Base-by-base conservation (phyloP, 2,113 vertebrate genomes). In the Phaethon lepturus region DNA sequence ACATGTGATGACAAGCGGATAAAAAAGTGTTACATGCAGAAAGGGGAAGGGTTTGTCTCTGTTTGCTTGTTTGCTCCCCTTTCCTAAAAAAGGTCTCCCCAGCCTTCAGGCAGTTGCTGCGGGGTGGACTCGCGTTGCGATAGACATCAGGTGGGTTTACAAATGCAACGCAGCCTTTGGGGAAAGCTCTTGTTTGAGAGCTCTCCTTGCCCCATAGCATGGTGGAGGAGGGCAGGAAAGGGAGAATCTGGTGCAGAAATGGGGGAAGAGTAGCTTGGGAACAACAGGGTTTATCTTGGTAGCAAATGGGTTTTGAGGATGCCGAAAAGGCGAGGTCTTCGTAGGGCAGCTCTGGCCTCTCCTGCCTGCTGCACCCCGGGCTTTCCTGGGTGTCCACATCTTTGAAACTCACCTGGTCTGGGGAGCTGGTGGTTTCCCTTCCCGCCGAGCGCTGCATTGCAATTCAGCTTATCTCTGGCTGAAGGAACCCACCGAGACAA, bases 51-150 rank as follows among this genome's bases (percentile, higher is more conserved):
- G 11, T 10, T 85, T 45, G 4, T 49, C 62, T 64, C 49, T 69
- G 13, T 49, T 71, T 47, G 17, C 13, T 62, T 35, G 24, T 84
- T 91, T 72, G 33, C 62, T 76, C 9, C 8, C 3, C 15, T 82
- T 71, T 72, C 16, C 25, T 42, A 29, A 86, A 73, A 29, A 62
- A 47, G 56, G 12, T 78, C 42, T 82, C 23, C 14, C 3, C n/a
- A 45, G 50, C 22, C 63, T 80, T 88, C 55, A 91, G 86, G 42
- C 33, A 45, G 12, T 40, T 42, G 17, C 49, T 4, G 2, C 11
- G 17, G 38, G 2, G 1, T 45, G 62, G 49, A 38, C 35, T 75
- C 0, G 0, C 2, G 0, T 47, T 59, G 10, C 0, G 0, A 42
- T 24, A 73, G 35, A 13, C 31, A 24, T 76, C 42, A 44, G 28